Conservation (phyloP, 2,113 vertebrate genomes). For the Cynopterus brachyotis region DNA sequence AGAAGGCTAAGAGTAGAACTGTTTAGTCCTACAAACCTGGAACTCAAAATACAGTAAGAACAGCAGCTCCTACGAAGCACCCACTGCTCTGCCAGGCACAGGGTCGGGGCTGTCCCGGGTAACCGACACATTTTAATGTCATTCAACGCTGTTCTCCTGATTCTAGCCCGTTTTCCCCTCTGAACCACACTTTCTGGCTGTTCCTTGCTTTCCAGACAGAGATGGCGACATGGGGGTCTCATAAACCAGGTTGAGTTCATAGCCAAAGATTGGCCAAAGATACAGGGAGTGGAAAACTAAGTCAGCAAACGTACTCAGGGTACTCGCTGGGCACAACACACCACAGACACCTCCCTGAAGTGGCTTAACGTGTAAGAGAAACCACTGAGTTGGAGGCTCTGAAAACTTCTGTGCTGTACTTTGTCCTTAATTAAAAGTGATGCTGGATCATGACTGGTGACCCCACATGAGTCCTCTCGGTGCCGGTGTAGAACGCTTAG, state of each 20-base stretch:
- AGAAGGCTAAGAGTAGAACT: neutral
- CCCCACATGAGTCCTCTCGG: neutral
- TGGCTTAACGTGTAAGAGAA: neutral
- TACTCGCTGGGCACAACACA: neutral
- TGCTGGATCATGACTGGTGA: neutral
- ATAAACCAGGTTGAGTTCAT: neutral
- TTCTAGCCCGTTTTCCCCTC: neutral
- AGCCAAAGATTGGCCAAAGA: neutral
- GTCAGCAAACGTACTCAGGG: neutral
- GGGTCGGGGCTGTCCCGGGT: neutral
- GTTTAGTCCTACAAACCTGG: neutral
- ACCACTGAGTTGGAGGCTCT: neutral
- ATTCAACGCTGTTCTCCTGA: neutral
- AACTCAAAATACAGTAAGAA: neutral
- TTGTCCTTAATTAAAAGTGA: neutral
- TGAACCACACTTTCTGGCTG: neutral
- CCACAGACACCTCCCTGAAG: neutral
- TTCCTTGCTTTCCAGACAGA: constrained; percentile 5
- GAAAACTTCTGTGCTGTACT: neutral
- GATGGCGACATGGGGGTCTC: neutral
- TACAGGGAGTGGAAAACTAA: accelerated
- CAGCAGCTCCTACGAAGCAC: neutral
- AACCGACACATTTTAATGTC: neutral
- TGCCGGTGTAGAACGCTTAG: neutral
- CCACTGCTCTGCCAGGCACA: neutral